Conservation (phyloP, 2,797 vertebrate species). For the Chiroxiphia lanceolata region DNA sequence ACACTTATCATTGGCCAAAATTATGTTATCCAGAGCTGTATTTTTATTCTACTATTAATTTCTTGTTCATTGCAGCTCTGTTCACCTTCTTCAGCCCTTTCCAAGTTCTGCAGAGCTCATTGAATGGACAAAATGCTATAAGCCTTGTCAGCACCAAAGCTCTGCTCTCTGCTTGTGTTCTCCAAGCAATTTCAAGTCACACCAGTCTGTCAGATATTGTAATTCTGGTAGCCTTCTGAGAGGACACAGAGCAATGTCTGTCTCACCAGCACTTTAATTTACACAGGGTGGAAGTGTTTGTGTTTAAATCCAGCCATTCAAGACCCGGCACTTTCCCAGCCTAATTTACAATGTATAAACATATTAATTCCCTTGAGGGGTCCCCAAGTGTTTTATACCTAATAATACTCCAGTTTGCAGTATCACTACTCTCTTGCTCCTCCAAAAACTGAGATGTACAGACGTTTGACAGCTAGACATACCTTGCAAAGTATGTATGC, state of each 20-base stretch:
- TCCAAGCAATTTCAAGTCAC: not conserved
- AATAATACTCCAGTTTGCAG: not conserved
- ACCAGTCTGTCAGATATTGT: not conserved
- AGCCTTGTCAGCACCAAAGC: not conserved
- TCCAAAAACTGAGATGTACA: not conserved
- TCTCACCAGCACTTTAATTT: not conserved
- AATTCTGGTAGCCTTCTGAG: not conserved
- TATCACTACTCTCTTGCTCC: not conserved
- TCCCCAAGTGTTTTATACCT: not conserved
- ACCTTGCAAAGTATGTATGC: not conserved
- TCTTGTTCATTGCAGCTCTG: not conserved
- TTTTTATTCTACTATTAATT: not conserved
- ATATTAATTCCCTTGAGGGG: not conserved
- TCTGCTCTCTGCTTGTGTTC: not conserved
- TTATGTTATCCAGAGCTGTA: not conserved
- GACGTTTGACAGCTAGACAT: not conserved
- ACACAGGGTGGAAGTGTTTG: not conserved
- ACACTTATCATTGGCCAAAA: not conserved
- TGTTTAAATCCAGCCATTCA: not conserved
- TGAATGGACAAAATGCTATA: not conserved
- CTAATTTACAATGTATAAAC: not conserved
- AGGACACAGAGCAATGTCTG: not conserved
- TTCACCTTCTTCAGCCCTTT: not conserved
- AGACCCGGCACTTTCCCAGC: not conserved
- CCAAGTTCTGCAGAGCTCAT: not conserved